Evolutionary conservation across 1,140 invertebrate genomes (phyloP), one percentile per base, ranked within the genome.

Genomic region (Mercenaria mercenaria): DNA sequence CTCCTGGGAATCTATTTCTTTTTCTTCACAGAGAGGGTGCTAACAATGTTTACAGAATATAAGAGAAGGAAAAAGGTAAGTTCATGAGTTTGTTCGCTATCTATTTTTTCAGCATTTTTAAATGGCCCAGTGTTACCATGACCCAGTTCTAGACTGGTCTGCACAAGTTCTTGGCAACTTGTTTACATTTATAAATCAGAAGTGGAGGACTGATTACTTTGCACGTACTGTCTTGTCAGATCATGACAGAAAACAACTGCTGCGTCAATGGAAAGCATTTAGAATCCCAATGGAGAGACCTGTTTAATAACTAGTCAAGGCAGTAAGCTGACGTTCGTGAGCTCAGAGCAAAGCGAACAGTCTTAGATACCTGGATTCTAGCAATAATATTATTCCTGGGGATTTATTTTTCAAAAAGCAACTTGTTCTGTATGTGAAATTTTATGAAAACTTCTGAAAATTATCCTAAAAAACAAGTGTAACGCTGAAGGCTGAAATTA

Each of bases 1-100:
- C 97, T 98, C 96, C 92, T 97, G 34, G 98, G 98, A 26, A 97
- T 99, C n/a, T 97, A 98, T 1, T 97, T 98, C 94, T 99, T 99
- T 95, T 99, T 98, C 95, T 97, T 98, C 82, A 98, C 97, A 15
- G 98, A 99, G 95, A 98, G 98, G 95, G 97, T 97, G 2, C 96
- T 99, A 34, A 98, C 97, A 8, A 96, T 98, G 91, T 96, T 93
- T 41, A 94, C 92, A 23, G 89, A 92, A 32, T 67, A 72, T 96
- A 81, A 97, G 67, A 87, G 92, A 13, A 92, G 52, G 26, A 91
- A 82, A 50, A 92, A 94, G 92, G 92, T 91, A 32, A n/a, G n/a
- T n/a, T n/a, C n/a, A n/a, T n/a, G n/a, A n/a, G n/a, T n/a, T n/a
- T 64, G 37, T 29, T n/a, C 4, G 15, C 15, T 39, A 2, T 1